Conservation (phyloP, 2,113 vertebrate species). For the Caloenas nicobarica region DNA sequence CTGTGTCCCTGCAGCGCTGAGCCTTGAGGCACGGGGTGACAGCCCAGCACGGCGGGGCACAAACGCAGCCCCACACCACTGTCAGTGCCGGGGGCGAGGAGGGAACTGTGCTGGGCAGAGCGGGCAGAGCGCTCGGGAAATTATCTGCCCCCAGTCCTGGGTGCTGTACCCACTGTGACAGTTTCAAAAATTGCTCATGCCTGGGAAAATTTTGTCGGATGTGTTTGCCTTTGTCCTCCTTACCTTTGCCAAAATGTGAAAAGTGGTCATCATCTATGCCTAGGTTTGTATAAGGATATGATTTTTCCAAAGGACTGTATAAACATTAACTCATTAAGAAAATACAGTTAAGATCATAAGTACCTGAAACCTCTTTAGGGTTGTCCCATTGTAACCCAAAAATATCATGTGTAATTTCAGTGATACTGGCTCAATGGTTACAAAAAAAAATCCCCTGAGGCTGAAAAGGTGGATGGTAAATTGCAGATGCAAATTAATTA, state of each 20-base stretch:
- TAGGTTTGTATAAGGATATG: not conserved
- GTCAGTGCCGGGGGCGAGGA: rapidly evolving
- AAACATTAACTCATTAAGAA: constrained; percentile 28
- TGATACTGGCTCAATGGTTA: not conserved
- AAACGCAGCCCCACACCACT: rapidly evolving
- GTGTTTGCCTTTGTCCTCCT: not conserved
- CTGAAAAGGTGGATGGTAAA: constrained; percentile 37
- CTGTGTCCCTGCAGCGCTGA: rapidly evolving
- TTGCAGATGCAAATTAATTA: constrained; percentile 58
- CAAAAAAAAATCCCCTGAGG: not conserved
- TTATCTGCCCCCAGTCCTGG: not conserved
- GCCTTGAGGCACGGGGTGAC: rapidly evolving
- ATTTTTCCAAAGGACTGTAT: not conserved
- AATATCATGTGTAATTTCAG: constrained; percentile 19
- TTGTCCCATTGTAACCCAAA: constrained; percentile 9
- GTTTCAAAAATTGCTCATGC: not conserved
- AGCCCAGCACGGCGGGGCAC: not conserved
- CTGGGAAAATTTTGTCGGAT: not conserved
- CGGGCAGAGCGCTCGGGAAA: rapidly evolving
- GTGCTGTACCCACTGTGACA: not conserved
- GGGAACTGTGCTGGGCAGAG: rapidly evolving
- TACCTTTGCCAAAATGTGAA: not conserved
- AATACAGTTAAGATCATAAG: constrained; percentile 7
- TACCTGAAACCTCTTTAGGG: not conserved
- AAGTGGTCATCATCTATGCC: not conserved